Base-by-base conservation (phyloP, 2,113 vertebrate genomes). In the Hiodon tergisus region DNA sequence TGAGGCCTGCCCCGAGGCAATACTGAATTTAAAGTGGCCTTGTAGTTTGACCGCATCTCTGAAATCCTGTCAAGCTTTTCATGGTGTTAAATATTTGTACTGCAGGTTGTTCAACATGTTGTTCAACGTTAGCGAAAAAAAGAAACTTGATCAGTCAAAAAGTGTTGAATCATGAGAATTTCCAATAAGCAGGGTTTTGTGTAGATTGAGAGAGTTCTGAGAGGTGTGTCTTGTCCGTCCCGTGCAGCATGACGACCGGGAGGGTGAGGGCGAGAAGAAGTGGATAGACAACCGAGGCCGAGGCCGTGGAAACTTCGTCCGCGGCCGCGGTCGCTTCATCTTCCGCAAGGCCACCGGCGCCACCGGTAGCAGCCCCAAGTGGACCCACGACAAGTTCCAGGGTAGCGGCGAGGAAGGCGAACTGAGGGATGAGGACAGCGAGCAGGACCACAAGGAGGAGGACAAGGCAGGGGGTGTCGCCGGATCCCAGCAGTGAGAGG, bases 321-420 rank as follows among this genome's bases (percentile, higher is more conserved):
- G 92, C 0, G 94, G 93, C 2, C 88, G 93, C 66, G 93, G 95
- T 4, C 91, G 95, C 76, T 98, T 98, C 87, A 93, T 98, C 85
- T 93, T 96, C 82, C 92, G 95, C 11, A 96, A 96, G 79, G 92
- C 93, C 3, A 92, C 93, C 66, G 76, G 61, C 75, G 79, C 60
- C 51, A 81, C 52, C 69, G 92, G 88, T 82, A 72, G 66, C 3
- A 81, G 83, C 79, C 91, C 93, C 84, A 95, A 93, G 70, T 98
- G 97, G 97, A 91, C 92, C 69, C 93, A 95, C 0, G 92, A 96
- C 86, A 97, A 94, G 80, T 95, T 96, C 87, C 94, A 93, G 48
- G 89, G 91, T 48, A 95, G 95, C 61, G 91, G 95, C 79, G 91
- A 95, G 67, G 93, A 93, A 72, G 77, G 79, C 4, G 86, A 81